Percentiles rank a stretch among this genome's conserved stretches.
Evolutionary conservation across 2,113 vertebrate genomes (phyloP).

Genomic region (Ammodytes dubius): DNA sequence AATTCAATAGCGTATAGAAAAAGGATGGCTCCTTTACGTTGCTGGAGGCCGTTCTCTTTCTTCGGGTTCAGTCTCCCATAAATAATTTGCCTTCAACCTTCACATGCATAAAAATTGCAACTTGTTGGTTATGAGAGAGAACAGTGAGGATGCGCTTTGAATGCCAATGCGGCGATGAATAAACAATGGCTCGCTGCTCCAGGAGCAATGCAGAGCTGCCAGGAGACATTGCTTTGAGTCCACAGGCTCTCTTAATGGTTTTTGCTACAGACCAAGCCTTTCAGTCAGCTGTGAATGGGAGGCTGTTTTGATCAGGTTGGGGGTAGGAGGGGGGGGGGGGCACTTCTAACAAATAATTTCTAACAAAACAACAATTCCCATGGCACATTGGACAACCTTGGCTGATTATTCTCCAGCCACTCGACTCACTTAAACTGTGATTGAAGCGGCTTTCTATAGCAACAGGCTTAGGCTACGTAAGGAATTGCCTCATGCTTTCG

Average conservation of each 20-base stretch:
- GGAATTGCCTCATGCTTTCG: neutral
- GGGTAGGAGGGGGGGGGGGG: constrained; percentile 17
- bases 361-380: constrained; percentile 73
- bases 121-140: constrained; percentile 83
- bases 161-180: constrained; percentile 84
- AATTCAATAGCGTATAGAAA: constrained; percentile 77
- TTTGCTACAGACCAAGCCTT: constrained; percentile 75
- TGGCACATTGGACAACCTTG: constrained; percentile 61
- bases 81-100: constrained; percentile 85
- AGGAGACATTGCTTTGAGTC: constrained; percentile 77
- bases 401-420: constrained; percentile 61
- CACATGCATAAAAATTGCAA: constrained; percentile 85
- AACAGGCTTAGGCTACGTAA: constrained; percentile 26
- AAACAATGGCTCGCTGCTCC: constrained; percentile 81
- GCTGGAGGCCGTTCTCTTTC: constrained; percentile 67
- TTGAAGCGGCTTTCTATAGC: constrained; percentile 30
- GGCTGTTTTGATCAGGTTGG: constrained; percentile 68
- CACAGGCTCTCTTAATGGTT: constrained; percentile 75
- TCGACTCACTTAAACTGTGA: constrained; percentile 36
- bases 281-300: constrained; percentile 78
- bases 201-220: constrained; percentile 79
- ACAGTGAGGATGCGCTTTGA: constrained; percentile 80
- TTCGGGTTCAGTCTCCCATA: constrained; percentile 77
- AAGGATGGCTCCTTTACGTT: constrained; percentile 74
- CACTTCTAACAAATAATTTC: constrained; percentile 73